A percentile compares a stretch with the other conserved stretches of the same genome.
These are phyloP conservation scores for Hyppa rectilinea DNA, from an alignment of 2,888 invertebrate genomes.

Conservation along the genomic window DNA sequence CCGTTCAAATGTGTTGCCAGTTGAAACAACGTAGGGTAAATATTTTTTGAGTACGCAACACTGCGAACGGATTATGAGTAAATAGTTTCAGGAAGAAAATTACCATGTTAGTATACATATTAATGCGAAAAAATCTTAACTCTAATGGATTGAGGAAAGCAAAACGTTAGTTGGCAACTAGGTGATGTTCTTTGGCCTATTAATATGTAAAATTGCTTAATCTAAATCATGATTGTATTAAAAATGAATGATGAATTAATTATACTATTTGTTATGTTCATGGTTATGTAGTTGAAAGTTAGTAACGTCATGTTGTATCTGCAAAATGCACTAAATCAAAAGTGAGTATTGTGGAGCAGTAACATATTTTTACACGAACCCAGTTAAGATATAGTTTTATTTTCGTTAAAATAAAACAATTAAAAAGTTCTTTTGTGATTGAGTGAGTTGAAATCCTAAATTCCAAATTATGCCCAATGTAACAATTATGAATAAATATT, in stretches of 20 bases:
- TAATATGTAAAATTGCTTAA: slow-evolving; percentile 33
- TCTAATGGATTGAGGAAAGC: background rate
- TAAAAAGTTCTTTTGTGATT: slow-evolving; percentile 60
- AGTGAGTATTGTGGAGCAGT: slow-evolving; percentile 69
- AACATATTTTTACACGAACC: slow-evolving; percentile 64
- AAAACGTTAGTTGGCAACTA: slow-evolving; percentile 18
- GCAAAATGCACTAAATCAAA: slow-evolving; percentile 32
- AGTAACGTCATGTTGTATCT: slow-evolving; percentile 18
- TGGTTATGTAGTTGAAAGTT: slow-evolving; percentile 4
- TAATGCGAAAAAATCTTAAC: slow-evolving; percentile 6
- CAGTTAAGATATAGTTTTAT: slow-evolving; percentile 50
- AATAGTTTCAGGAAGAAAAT: background rate
- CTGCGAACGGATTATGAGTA: slow-evolving; percentile 43
- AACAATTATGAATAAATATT: slow-evolving; percentile 89
- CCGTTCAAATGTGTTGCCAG: slow-evolving; percentile 44
- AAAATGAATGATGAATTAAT: slow-evolving; percentile 10
- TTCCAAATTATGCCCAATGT: slow-evolving; percentile 88
- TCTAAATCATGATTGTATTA: slow-evolving; percentile 57
- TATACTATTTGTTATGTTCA: slow-evolving; percentile 26
- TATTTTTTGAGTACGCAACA: slow-evolving; percentile 57
- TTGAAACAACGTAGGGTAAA: slow-evolving; percentile 49
- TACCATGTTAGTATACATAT: background rate
- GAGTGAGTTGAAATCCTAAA: slow-evolving; percentile 75
- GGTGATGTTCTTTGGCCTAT: slow-evolving; percentile 15
- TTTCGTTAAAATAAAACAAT: slow-evolving; percentile 56